Conservation (phyloP, 2,797 vertebrate species). For the Microhierax caerulescens region DNA sequence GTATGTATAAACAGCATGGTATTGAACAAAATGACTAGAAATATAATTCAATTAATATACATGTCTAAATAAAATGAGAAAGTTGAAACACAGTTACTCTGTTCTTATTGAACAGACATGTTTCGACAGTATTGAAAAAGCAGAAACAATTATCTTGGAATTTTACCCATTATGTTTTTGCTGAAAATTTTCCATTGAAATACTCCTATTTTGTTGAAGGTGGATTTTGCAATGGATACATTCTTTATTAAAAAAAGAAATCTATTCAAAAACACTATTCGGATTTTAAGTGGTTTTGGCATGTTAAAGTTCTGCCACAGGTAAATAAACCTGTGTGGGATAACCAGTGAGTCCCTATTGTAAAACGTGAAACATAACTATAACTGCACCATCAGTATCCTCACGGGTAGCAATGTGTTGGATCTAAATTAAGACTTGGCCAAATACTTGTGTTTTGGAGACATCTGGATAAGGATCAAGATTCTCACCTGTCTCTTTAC, state of each 20-base stretch:
- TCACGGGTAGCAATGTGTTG: neutral
- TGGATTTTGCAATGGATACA: neutral
- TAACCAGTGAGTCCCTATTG: neutral
- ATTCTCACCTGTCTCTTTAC: neutral
- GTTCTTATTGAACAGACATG: neutral
- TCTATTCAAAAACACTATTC: accelerated
- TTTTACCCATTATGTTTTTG: neutral
- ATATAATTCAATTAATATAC: neutral
- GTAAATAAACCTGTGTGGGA: neutral
- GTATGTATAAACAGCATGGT: neutral
- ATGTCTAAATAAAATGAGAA: neutral
- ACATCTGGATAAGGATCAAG: neutral
- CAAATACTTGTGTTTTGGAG: neutral
- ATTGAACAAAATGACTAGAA: constrained; percentile 3
- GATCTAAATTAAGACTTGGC: neutral
- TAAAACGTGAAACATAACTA: neutral
- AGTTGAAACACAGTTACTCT: neutral
- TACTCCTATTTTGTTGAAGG: neutral
- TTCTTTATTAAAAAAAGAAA: neutral
- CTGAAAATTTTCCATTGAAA: neutral
- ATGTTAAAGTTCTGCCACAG: neutral
- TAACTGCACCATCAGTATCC: neutral
- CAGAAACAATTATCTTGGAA: neutral
- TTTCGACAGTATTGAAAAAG: constrained; percentile 10
- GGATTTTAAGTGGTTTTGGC: neutral